Evolutionary conservation across 1,140 invertebrate genomes (phyloP).

Genomic region (Lordiphosa collinella): DNA sequence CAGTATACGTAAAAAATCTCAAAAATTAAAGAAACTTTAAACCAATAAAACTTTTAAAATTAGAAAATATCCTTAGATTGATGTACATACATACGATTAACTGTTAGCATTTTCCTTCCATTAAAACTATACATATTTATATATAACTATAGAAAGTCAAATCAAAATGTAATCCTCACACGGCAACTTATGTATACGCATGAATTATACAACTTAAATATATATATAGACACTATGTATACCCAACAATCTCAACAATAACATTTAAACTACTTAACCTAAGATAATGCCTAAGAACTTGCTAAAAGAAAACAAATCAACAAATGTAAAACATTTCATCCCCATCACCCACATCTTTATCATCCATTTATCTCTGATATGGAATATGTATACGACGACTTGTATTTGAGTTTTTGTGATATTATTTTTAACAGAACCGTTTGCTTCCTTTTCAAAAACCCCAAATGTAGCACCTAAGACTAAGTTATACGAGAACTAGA

Average conservation of each 20-base stretch:
- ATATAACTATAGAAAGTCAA: constrained; percentile 39
- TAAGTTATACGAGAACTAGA: constrained; percentile 36
- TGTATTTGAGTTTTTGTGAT: constrained; percentile 75
- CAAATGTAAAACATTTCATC: constrained; percentile 67
- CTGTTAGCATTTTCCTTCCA: constrained; percentile 63
- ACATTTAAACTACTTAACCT: constrained; percentile 45
- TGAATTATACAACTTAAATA: constrained; percentile 43
- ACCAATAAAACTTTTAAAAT: constrained; percentile 19
- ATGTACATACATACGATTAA: constrained; percentile 25
- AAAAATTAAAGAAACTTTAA: constrained; percentile 25
- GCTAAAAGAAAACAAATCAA: constrained; percentile 7
- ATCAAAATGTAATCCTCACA: constrained; percentile 58
- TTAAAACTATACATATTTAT: constrained; percentile 13
- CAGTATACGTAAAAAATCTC: constrained; percentile 65
- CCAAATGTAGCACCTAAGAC: constrained; percentile 23
- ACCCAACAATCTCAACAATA: constrained; percentile 45
- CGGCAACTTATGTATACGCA: constrained; percentile 68
- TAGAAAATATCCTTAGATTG: constrained; percentile 10
- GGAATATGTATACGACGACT: constrained; percentile 63
- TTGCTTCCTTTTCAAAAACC: constrained; percentile 50
- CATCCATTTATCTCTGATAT: constrained; percentile 35
- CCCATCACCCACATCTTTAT: constrained; percentile 19
- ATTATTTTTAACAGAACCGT: constrained; percentile 62
- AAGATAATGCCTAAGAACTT: constrained; percentile 62
- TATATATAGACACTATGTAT: constrained; percentile 22